Evolutionary conservation across 1,140 invertebrate species (phyloP), one percentile per base, ranked within the genome.

Genomic region (Plectrocnemia conspersa): DNA sequence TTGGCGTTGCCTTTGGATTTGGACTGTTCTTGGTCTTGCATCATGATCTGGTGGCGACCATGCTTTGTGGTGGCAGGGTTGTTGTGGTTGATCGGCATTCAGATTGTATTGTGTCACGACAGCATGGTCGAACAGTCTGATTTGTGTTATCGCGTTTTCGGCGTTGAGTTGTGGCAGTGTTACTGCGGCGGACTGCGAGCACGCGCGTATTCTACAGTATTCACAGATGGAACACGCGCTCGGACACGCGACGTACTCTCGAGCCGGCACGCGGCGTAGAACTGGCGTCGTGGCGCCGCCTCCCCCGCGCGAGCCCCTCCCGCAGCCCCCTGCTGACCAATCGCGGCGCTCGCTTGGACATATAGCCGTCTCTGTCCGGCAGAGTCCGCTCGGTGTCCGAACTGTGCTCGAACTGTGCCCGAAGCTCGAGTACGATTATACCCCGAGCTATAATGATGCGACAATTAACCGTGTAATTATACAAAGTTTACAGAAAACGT

Each of bases 211-310:
- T n/a, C n/a, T n/a, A n/a, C n/a, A n/a, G 63, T 63, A 57, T 64
- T 53, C 56, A 38, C 36, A 24, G 40, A 59, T 61, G 64, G 63
- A 63, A n/a, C n/a, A n/a, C n/a, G n/a, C n/a, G n/a, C n/a, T n/a
- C n/a, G n/a, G n/a, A n/a, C n/a, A n/a, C n/a, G n/a, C n/a, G 18
- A 50, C 47, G 47, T 50, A 15, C 33, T 32, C 13, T 9, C 59
- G 64, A 66, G 70, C 63, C 64, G 65, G 64, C 68, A 66, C 70
- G 64, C 67, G 69, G 68, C 65, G 72, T 70, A 72, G 70, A 71
- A 68, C 71, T 68, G 68, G 58, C 66, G 64, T 66, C 63, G 65
- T 65, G 69, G 65, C 65, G 58, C 64, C 65, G 66, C 57, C 65
- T 66, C 69, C 68, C 68, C 70, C 72, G 67, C 69, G 70, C 70